Conservation (phyloP, 2,797 vertebrate species). For the Lateolabrax maculatus region DNA sequence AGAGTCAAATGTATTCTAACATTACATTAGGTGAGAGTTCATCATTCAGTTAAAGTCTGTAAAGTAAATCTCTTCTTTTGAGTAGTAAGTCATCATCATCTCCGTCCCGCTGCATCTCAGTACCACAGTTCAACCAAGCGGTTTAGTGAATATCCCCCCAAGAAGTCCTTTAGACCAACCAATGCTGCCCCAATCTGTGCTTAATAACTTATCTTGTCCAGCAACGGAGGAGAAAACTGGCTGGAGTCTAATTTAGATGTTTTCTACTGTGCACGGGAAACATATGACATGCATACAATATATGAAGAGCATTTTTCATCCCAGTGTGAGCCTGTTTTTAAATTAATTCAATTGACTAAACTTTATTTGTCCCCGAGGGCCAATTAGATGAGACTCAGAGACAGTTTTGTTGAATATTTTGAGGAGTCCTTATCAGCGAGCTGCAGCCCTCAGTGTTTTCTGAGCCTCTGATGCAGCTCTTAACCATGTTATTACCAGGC, state of each 20-base stretch:
- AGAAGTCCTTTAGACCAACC: too few relatives aligned
- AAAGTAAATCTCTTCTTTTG: too few relatives aligned
- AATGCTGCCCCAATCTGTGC: not conserved
- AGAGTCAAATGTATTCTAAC: too few relatives aligned
- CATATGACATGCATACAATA: not conserved
- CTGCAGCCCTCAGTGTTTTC: slow-evolving; percentile 32
- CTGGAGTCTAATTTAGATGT: not conserved
- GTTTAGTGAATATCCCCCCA: too few relatives aligned
- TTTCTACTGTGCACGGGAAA: not conserved
- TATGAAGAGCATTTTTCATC: not conserved
- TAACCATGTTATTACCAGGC: slow-evolving; percentile 37
- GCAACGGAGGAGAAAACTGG: not conserved
- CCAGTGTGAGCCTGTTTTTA: not conserved
- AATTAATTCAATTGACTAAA: not conserved
- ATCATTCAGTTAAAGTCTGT: too few relatives aligned
- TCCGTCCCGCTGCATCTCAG: too few relatives aligned
- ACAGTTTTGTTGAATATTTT: not conserved
- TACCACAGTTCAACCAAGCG: too few relatives aligned
- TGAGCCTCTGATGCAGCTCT: slow-evolving; percentile 11
- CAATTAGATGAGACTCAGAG: not conserved
- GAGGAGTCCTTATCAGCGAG: not conserved
- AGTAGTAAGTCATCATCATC: too few relatives aligned
- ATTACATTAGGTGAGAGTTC: too few relatives aligned
- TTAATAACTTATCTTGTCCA: too few relatives aligned
- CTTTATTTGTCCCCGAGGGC: not conserved